Conservation (phyloP, 2,888 invertebrate genomes). For the Eupithecia exiguata region DNA sequence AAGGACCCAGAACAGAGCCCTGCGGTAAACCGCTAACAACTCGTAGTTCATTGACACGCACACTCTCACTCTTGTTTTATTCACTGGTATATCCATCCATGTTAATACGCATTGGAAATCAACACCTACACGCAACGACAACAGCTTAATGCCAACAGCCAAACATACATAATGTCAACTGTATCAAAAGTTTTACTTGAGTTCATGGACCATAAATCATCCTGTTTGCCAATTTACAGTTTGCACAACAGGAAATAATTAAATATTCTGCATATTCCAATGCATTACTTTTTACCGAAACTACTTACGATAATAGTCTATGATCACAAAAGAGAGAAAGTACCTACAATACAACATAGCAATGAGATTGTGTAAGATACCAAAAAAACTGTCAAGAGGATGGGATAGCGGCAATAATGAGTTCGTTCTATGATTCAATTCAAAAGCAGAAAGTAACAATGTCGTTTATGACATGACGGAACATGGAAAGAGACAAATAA, state of each 20-base stretch:
- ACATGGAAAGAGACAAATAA: slow-evolving; percentile 54
- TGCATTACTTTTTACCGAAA: slow-evolving; percentile 27
- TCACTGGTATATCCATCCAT: slow-evolving; percentile 37
- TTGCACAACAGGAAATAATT: slow-evolving; percentile 3
- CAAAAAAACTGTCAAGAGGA: slow-evolving; percentile 44
- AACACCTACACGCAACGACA: slow-evolving; percentile 19
- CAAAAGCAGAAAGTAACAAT: slow-evolving; percentile 58
- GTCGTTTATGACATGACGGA: slow-evolving; percentile 46
- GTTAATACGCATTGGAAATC: slow-evolving; percentile 28
- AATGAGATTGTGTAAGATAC: slow-evolving; percentile 47
- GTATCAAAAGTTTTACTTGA: slow-evolving; percentile 18
- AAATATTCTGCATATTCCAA: slow-evolving; percentile 32
- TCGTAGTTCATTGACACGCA: slow-evolving; percentile 60
- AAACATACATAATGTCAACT: slow-evolving; percentile 7
- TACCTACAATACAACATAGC: slow-evolving; percentile 44
- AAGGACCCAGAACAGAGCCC: slow-evolving; percentile 54
- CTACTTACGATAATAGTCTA: slow-evolving; percentile 40
- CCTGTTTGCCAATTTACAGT: not conserved
- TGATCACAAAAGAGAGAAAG: slow-evolving; percentile 49
- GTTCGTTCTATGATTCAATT: slow-evolving; percentile 38
- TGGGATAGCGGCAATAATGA: slow-evolving; percentile 44
- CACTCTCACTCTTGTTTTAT: slow-evolving; percentile 58
- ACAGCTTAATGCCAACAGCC: slow-evolving; percentile 14
- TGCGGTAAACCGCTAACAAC: slow-evolving; percentile 67
- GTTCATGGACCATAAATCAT: not conserved